Conservation (phyloP, 1,140 invertebrate genomes). For the Riptortus pedestris region DNA sequence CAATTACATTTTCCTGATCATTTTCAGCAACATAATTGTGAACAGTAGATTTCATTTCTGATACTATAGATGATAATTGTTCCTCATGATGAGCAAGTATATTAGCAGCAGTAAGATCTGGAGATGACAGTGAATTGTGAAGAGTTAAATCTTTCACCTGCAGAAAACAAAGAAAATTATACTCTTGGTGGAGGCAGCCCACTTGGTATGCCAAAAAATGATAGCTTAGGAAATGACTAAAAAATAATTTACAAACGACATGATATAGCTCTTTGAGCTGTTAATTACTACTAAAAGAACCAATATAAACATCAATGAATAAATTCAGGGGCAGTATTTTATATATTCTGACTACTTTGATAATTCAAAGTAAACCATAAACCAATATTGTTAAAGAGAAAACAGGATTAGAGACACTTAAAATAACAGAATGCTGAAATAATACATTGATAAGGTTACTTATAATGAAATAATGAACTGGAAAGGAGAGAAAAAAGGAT, state of each 20-base stretch:
- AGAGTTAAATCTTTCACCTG: slow-evolving; percentile 7
- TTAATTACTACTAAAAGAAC: too few species aligned
- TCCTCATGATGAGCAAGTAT: slow-evolving; percentile 20
- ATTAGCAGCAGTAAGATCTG: neutral
- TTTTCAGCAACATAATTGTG: neutral
- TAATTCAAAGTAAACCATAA: too few species aligned
- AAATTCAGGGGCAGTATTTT: too few species aligned
- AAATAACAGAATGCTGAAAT: too few species aligned
- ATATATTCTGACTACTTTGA: too few species aligned
- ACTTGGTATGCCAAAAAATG: neutral
- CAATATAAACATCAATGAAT: too few species aligned
- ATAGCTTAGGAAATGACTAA: neutral
- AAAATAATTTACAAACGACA: neutral
- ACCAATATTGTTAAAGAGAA: too few species aligned
- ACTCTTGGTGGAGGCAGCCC: neutral
- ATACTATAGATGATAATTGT: slow-evolving; percentile 15
- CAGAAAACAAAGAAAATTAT: slow-evolving; percentile 10
- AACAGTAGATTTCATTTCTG: slow-evolving; percentile 15
- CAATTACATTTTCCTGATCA: neutral
- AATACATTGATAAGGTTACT: too few species aligned
- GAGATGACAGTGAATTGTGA: neutral
- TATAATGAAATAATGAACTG: too few species aligned
- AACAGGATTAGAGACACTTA: too few species aligned
- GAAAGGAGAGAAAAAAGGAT: too few species aligned
- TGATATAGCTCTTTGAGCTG: too few species aligned